These are phyloP conservation scores for Smittia aterrima DNA, from an alignment of 2,888 invertebrate genomes.

Conservation along the genomic window DNA sequence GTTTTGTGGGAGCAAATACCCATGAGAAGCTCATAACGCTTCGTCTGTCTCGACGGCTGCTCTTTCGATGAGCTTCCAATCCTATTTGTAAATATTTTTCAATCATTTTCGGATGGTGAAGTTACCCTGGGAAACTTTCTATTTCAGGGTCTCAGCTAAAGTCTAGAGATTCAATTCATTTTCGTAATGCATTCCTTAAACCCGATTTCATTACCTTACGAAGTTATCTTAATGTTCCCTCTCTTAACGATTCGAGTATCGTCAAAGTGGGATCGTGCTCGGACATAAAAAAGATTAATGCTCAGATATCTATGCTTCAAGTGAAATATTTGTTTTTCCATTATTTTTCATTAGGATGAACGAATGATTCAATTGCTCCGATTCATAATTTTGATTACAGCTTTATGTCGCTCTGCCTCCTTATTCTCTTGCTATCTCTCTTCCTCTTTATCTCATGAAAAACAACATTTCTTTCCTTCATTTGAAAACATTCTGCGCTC, in stretches of 20 bases:
- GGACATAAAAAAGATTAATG: slow-evolving; percentile 6
- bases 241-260: background rate
- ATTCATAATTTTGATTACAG: slow-evolving; percentile 13
- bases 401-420: background rate
- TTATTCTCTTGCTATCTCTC: background rate
- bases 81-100: background rate
- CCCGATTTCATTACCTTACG: too few relatives aligned
- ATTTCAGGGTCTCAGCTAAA: too few relatives aligned
- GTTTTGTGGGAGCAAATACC: slow-evolving; percentile 8
- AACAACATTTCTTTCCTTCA: background rate
- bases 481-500: background rate
- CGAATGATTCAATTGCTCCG: slow-evolving; percentile 2
- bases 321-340: slow-evolving; percentile 15
- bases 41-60: background rate
- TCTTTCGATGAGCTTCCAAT: background rate
- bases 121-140: too few relatives aligned
- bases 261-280: background rate
- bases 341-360: slow-evolving; percentile 14
- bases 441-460: background rate
- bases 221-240: background rate
- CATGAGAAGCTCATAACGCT: background rate
- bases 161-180: too few relatives aligned
- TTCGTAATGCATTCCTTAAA: too few relatives aligned
- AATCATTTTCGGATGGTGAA: background rate
- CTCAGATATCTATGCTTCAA: background rate